Evolutionary conservation across 1,140 invertebrate genomes (phyloP).

Genomic region (Heliconius hermathena): DNA sequence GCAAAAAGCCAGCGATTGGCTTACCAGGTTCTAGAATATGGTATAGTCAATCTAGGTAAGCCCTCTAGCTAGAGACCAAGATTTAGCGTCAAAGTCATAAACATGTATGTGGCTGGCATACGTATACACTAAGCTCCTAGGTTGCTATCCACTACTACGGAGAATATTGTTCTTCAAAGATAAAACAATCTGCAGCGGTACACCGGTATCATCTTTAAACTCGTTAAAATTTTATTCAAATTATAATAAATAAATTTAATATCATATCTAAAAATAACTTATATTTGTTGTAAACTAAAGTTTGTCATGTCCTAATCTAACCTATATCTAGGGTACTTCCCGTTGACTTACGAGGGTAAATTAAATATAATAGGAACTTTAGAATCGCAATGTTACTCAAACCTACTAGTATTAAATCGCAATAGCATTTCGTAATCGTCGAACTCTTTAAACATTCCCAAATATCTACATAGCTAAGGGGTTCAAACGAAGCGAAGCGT

Average conservation of each 20-base stretch:
- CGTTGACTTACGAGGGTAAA: background rate
- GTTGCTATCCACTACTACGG: background rate
- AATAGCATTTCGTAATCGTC: constrained; percentile 48
- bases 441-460: constrained; percentile 65
- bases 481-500: constrained; percentile 63
- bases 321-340: no score
- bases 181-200: background rate
- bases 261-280: no score
- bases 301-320: background rate
- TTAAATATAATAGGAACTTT: background rate
- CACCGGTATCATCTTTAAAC: no score
- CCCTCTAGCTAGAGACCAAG: background rate
- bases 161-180: background rate
- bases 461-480: constrained; percentile 57
- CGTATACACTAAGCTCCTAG: no score
- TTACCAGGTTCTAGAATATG: background rate
- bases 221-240: no score
- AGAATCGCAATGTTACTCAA: constrained; percentile 4
- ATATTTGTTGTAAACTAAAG: no score
- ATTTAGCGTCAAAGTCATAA: background rate
- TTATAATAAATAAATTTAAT: no score
- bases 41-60: background rate
- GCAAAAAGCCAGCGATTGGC: no score
- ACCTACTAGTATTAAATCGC: constrained; percentile 27
- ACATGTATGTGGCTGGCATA: background rate